Evolutionary conservation across 2,113 vertebrate genomes (phyloP), one percentile per base, ranked within the genome.

Genomic region (Ancistrus triradiatus): DNA sequence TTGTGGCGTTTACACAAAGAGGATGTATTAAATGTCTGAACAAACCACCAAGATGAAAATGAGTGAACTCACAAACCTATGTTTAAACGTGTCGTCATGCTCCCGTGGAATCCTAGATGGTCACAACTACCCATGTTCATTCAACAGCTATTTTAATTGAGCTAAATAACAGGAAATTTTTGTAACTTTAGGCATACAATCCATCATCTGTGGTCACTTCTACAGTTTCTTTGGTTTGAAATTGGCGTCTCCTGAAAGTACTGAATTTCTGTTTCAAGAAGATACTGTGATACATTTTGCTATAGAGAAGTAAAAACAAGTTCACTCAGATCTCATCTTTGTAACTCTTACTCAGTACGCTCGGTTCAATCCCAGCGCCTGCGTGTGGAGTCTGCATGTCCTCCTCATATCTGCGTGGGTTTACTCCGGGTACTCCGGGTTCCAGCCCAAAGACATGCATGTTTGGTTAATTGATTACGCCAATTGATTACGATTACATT

Each of bases 91-190:
- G 14, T 42, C 9, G 14, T 35, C 35, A 42, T 51, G 46, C 44
- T 25, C 35, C 35, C 44, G 52, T 56, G 43, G 50, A 62, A 59
- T 31, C 40, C 35, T 57, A 5, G 6, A 33, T 37, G 33, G 46
- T 56, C 52, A 55, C 70, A 75, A 35, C 68, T 63, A 76, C 24
- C 47, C 44, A n/a, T 19, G 38, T 19, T 25, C 42, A 46, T 50
- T 40, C 50, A 22, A 22, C 25, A 15, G 11, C 49, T 37, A 27
- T 19, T 44, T 64, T 53, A 44, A 42, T 53, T 17, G 9, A 24
- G 44, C 13, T 38, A 40, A 57, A 57, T 31, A 21, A 55, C 35
- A 57, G 33, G 18, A 40, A 11, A 53, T 7, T 31, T 3, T 3
- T 31, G 3, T 31, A 24, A 57, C 14, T 9, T 11, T 17, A 38